Conservation (phyloP, 2,113 vertebrate species). For the Centrocercus urophasianus region DNA sequence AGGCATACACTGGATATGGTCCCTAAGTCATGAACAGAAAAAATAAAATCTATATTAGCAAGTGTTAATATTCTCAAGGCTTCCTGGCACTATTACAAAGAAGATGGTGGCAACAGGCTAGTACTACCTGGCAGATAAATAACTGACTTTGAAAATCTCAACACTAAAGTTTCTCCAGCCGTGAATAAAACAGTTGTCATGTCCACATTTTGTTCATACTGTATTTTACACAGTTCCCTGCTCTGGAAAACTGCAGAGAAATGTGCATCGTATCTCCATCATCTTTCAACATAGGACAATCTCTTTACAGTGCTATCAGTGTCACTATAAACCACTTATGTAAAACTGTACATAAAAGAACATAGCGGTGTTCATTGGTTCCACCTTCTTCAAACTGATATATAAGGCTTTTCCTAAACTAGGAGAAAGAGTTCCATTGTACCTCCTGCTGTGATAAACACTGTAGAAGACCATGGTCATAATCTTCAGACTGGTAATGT, state of each 20-base stretch:
- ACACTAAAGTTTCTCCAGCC: background rate
- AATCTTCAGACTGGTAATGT: background rate
- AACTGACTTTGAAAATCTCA: background rate
- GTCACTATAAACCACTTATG: background rate
- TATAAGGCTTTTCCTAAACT: background rate
- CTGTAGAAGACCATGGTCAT: conserved; percentile 11
- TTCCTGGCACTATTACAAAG: background rate
- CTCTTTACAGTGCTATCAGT: background rate
- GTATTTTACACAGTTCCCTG: background rate
- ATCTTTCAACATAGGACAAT: background rate
- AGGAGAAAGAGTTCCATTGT: background rate
- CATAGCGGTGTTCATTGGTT: background rate
- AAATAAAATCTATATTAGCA: background rate
- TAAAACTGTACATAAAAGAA: background rate
- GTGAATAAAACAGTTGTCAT: background rate
- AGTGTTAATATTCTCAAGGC: background rate
- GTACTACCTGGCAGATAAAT: background rate
- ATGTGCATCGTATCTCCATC: background rate
- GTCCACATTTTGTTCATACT: background rate
- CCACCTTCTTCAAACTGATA: background rate
- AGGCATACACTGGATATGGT: background rate
- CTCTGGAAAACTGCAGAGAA: background rate
- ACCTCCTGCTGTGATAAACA: conserved; percentile 5
- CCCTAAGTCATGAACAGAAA: background rate
- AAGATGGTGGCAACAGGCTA: background rate